Evolutionary conservation across 2,888 invertebrate species (phyloP), one percentile per base, ranked within the genome.

Genomic region (Lasioglossum oenotherae): DNA sequence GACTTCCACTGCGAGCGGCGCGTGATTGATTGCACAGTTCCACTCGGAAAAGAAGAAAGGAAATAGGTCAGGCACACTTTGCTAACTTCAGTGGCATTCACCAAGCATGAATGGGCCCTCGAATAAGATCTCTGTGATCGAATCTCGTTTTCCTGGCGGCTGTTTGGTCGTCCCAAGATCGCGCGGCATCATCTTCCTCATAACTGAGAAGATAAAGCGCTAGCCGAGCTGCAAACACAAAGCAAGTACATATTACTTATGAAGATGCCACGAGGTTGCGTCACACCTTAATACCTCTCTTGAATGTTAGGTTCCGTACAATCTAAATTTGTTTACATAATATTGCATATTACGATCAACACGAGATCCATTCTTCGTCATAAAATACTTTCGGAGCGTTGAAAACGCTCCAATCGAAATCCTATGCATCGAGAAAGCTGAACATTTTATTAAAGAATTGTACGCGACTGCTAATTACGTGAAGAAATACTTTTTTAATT

Each of bases 51-150:
- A 69, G 38, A 12, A n/a, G 69, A 73, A 49, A 90, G 84, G 64
- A 87, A 85, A 90, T 85, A 83, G 91, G 91, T 88, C 89, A 81
- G 87, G 86, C 77, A 90, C 82, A 80, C 81, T 90, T 87, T 76
- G 82, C 69, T 60, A 84, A 86, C 81, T 86, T 71, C 49, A 74
- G 74, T 38, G 44, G 86, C 79, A 81, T 84, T 86, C 85, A 82
- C 23, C 80, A 74, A 75, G 81, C 80, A 71, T 88, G 90, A 91
- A 90, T 88, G 80, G 80, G 71, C 78, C 84, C 78, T 91, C 76
- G 78, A 84, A 85, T 69, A 80, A 87, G 74, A 89, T 89, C 77
- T n/a, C 53, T 69, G 5, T 72, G 82, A 87, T 89, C 82, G 69
- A 78, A 84, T 84, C 83, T 76, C 72, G 71, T 89, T 86, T 83